Evolutionary conservation across 2,113 vertebrate genomes (phyloP).

Genomic region (Zingel zingel): DNA sequence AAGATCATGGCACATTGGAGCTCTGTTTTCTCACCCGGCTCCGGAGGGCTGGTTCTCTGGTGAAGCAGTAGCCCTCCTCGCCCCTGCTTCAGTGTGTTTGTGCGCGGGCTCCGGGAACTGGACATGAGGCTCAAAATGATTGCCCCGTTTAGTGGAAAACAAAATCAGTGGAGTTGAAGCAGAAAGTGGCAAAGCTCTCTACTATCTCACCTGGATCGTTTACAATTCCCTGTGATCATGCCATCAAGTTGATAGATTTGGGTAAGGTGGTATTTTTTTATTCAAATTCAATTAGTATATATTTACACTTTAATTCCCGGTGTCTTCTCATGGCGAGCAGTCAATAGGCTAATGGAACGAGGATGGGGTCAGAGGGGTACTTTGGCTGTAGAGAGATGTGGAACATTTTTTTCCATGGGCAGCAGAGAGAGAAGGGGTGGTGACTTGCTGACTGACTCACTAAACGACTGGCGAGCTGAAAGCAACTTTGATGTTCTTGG

Average conservation of each 20-base stretch:
- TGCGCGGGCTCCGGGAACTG: constrained; percentile 51
- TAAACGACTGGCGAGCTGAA: constrained; percentile 36
- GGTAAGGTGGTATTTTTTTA: constrained; percentile 73
- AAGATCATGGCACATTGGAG: constrained; percentile 54
- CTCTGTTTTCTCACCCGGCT: constrained; percentile 45
- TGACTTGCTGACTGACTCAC: constrained; percentile 40
- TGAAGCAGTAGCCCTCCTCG: constrained; percentile 29
- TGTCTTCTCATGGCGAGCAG: constrained; percentile 10
- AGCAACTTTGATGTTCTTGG: constrained; percentile 66
- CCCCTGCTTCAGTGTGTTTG: constrained; percentile 27
- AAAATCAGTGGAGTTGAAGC: constrained; percentile 72
- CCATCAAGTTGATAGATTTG: constrained; percentile 69
- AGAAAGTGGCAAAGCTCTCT: constrained; percentile 56
- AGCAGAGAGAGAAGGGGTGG: constrained; percentile 32
- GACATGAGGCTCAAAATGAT: constrained; percentile 62
- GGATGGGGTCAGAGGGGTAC: constrained; percentile 46
- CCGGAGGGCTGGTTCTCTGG: constrained; percentile 29
- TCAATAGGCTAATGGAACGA: constrained; percentile 27
- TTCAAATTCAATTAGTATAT: constrained; percentile 38
- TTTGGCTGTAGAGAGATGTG: constrained; percentile 34
- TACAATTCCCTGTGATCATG: constrained; percentile 65
- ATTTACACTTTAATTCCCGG: constrained; percentile 22
- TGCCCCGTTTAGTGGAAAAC: constrained; percentile 55
- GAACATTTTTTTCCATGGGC: constrained; percentile 18
- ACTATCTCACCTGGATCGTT: constrained; percentile 61